A percentile compares a stretch with the other conserved stretches of the same genome.
Evolutionary conservation across 2,113 vertebrate genomes (phyloP).

Genomic region (Gobio gobio): DNA sequence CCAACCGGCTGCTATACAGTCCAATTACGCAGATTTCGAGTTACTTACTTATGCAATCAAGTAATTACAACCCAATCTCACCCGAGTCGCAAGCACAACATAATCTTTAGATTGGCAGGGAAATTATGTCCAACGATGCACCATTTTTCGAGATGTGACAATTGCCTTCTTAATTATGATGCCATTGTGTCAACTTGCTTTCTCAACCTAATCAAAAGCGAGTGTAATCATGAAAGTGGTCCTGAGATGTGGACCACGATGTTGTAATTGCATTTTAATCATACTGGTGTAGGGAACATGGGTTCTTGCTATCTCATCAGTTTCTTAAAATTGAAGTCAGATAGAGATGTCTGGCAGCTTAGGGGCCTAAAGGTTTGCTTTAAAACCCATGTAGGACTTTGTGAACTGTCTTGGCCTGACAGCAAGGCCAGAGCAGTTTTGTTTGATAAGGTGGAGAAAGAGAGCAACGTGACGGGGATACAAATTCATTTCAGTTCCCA

Average conservation of each 20-base stretch:
- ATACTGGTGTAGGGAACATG: conserved; percentile 30
- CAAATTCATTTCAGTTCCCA: background rate
- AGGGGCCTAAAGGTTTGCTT: background rate
- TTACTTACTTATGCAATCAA: conserved; percentile 53
- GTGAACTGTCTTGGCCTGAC: conserved; percentile 6
- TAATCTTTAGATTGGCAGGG: conserved; percentile 41
- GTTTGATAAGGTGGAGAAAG: conserved; percentile 12
- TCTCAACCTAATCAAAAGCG: conserved; percentile 41
- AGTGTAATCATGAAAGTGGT: conserved; percentile 45
- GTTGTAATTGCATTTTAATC: conserved; percentile 35
- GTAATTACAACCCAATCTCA: conserved; percentile 53
- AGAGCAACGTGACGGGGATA: background rate
- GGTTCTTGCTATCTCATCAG: conserved; percentile 28
- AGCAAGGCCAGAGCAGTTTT: background rate
- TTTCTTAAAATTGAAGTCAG: conserved; percentile 30
- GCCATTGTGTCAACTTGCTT: conserved; percentile 46
- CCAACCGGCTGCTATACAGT: conserved; percentile 9
- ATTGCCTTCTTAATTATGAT: conserved; percentile 49
- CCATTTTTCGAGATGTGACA: conserved; percentile 28
- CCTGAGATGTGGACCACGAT: conserved; percentile 19
- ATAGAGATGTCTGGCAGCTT: conserved; percentile 18
- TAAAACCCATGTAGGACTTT: conserved; percentile 13
- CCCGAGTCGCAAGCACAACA: conserved; percentile 37
- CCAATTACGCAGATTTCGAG: conserved; percentile 49
- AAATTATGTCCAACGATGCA: conserved; percentile 46